Percentiles rank a stretch among this genome's conserved stretches.
phyloP scores from a whole-genome alignment of 1,140 invertebrate genomes.

The Bombus waltoni region DNA sequence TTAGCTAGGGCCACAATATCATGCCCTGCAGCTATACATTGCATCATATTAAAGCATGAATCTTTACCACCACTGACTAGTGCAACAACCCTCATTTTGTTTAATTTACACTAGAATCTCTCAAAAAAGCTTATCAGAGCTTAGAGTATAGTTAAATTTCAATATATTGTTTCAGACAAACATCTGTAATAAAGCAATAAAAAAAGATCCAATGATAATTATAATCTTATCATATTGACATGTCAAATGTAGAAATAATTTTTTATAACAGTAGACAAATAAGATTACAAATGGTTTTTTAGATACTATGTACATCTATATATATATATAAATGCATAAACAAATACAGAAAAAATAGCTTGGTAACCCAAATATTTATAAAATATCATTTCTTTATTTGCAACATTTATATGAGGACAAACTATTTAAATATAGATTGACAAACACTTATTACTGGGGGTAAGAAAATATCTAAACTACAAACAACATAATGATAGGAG shows the following conservation, averaged over 20 bases:
- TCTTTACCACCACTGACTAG: slow-evolving; percentile 99
- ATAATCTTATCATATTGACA: neutral
- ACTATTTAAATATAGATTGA: neutral
- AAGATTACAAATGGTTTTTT: slow-evolving; percentile 22
- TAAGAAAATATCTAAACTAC: slow-evolving; percentile 5
- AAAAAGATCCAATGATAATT: slow-evolving; percentile 40
- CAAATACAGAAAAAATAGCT: neutral
- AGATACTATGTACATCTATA: neutral
- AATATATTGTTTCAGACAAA: slow-evolving; percentile 68
- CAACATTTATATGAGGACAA: neutral
- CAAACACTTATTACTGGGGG: neutral
- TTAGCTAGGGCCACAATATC: slow-evolving; percentile 98
- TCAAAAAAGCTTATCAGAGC: slow-evolving; percentile 55
- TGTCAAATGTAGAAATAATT: neutral
- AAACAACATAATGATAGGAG: slow-evolving; percentile 31
- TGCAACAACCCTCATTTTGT: slow-evolving; percentile 92
- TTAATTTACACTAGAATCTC: slow-evolving; percentile 43
- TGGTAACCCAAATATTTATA: neutral
- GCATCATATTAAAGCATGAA: slow-evolving; percentile 99
- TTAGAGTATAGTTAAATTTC: slow-evolving; percentile 58
- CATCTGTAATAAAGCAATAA: slow-evolving; percentile 73
- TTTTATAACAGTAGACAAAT: neutral
- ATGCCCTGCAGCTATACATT: slow-evolving; percentile 97
- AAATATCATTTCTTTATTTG: neutral
- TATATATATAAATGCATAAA: neutral